Evolutionary conservation across 2,797 vertebrate species (phyloP), one percentile per base, ranked within the genome.

Genomic region (Tragelaphus eurycerus): DNA sequence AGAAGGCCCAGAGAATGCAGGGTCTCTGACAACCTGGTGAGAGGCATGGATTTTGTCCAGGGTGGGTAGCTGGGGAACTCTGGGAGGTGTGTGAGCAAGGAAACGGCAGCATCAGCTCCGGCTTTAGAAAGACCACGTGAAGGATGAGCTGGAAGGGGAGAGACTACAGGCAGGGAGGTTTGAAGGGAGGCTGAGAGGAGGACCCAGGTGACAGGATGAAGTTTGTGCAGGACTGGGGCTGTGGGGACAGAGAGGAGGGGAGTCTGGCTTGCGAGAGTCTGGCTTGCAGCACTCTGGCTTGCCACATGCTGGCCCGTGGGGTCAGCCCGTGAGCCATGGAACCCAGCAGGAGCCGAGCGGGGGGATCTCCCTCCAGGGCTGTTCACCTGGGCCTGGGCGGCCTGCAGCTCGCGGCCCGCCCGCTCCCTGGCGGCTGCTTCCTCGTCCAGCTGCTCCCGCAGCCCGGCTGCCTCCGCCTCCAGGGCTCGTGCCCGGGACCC

Each of bases 391-490:
- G 99, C 99, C 54, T 99, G 99, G 87, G 98, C 98, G 0, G 98
- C 98, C 98, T 99, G 99, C 76, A 99, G 99, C 98, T 99, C 99
- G 0, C 99, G 99, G 71, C 78, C 98, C 1, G 99, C 95, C 59
- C 99, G 99, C 98, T 99, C 99, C 97, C 98, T 98, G 94, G 98
- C 98, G 6, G 99, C 98, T 4, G 99, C 99, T 86, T 99, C 99
- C 96, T 99, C 99, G 46, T 99, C 99, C 21, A 99, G 98, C 97
- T 99, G 99, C 93, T 99, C 99, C 97, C 99, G 99, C 88, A 99
- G 97, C 34, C 99, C 99, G 0, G 98, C 98, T 79, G 98, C 99
- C 96, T 99, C 99, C 1, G 99, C 99, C 98, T 99, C 99, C 97
- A 99, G 98, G 25, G 98, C 98, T 81, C 99, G 99, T 4, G 99